A percentile compares a stretch with the other conserved stretches of the same genome.
phyloP scores from a whole-genome alignment of 2,888 invertebrate species.

The Arctia plantaginis region DNA sequence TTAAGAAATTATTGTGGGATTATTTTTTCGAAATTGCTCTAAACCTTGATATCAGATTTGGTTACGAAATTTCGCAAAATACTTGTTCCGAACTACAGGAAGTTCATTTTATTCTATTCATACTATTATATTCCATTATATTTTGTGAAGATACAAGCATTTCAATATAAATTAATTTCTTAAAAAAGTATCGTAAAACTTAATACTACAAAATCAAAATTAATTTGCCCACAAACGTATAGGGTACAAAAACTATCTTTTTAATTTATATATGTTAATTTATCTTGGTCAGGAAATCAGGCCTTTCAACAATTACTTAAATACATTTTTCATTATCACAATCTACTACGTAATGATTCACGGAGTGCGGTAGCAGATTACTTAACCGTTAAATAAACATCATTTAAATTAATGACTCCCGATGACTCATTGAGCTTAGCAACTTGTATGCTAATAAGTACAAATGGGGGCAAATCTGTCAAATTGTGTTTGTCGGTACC shows the following conservation, averaged over 20 bases:
- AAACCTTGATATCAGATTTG: too few relatives aligned
- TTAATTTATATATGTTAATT: not conserved
- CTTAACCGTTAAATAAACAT: not conserved
- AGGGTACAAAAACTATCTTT: not conserved
- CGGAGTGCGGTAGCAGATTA: not conserved
- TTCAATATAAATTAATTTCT: not conserved
- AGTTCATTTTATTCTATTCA: too few relatives aligned
- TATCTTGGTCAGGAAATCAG: not conserved
- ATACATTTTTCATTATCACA: not conserved
- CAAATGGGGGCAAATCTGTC: not conserved
- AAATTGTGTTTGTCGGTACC: not conserved
- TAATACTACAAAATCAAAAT: too few relatives aligned
- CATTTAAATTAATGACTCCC: not conserved
- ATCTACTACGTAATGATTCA: not conserved
- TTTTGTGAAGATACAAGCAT: too few relatives aligned
- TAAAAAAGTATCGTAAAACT: not conserved
- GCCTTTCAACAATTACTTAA: not conserved
- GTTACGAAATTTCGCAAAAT: too few relatives aligned
- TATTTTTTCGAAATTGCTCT: too few relatives aligned
- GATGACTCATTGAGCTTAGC: constrained; percentile 1
- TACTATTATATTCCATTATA: too few relatives aligned
- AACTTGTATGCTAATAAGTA: not conserved
- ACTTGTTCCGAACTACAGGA: too few relatives aligned
- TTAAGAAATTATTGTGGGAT: too few relatives aligned
- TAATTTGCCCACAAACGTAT: not conserved